Conservation (phyloP, 35 echinoderm and acorn worm genomes). For the Nesometra sesokonis region DNA sequence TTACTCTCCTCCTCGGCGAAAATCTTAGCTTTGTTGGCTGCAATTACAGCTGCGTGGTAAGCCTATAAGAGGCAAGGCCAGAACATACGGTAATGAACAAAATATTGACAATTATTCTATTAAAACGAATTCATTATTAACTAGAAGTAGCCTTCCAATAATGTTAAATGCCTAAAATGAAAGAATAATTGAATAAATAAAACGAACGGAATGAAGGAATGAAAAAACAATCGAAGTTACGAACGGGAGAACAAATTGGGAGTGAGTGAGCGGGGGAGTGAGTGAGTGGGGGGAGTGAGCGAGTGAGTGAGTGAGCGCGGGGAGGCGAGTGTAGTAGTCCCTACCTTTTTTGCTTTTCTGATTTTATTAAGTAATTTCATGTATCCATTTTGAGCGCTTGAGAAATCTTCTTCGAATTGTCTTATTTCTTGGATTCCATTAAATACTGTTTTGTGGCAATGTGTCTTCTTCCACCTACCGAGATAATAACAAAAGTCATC, state of each 20-base stretch:
- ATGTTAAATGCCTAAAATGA: too few relatives aligned
- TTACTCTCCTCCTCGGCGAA: constrained; percentile 14
- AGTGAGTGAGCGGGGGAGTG: too few relatives aligned
- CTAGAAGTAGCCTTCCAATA: too few relatives aligned
- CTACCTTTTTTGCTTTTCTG: constrained; percentile 36
- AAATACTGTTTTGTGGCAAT: constrained; percentile 21
- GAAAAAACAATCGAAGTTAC: too few relatives aligned
- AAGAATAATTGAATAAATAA: too few relatives aligned
- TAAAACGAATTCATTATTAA: too few relatives aligned
- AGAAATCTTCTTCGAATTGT: constrained; percentile 19
- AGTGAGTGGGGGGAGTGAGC: too few relatives aligned
- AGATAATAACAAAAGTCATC: neutral
- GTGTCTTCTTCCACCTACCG: constrained; percentile 36
- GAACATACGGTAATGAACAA: too few relatives aligned
- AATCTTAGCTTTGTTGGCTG: neutral
- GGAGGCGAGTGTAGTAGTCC: too few relatives aligned
- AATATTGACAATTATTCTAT: neutral
- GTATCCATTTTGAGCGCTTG: constrained; percentile 32
- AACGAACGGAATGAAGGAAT: too few relatives aligned
- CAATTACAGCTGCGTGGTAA: constrained; percentile 8
- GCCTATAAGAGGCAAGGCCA: neutral
- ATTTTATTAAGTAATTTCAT: constrained; percentile 17
- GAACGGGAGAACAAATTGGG: too few relatives aligned
- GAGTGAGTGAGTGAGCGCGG: too few relatives aligned
- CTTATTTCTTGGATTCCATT: constrained; percentile 21